Conservation (phyloP, 2,888 invertebrate genomes). For the Cheilosia impressa region DNA sequence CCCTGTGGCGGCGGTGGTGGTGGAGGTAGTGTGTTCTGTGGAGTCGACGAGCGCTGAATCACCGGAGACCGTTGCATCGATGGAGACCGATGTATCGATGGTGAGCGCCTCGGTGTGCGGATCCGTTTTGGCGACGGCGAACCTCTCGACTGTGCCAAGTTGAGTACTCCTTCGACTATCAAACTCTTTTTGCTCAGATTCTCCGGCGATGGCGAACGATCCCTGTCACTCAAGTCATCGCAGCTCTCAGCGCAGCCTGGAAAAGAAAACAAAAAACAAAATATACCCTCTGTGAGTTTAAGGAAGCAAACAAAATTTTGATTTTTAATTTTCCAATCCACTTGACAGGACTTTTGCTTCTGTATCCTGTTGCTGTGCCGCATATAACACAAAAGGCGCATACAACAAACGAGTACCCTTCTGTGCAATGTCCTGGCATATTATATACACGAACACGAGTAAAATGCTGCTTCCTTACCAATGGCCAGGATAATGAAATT, state of each 20-base stretch:
- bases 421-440: constrained; percentile 41
- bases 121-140: constrained; percentile 76
- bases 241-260: constrained; percentile 80
- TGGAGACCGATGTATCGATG: constrained; percentile 44
- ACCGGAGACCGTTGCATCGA: constrained; percentile 23
- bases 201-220: constrained; percentile 77
- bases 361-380: constrained; percentile 30
- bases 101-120: constrained; percentile 51
- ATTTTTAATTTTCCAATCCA: constrained; percentile 83
- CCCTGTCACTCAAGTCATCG: constrained; percentile 75
- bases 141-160: constrained; percentile 77
- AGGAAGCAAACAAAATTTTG: constrained; percentile 78
- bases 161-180: constrained; percentile 79
- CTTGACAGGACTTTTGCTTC: constrained; percentile 76
- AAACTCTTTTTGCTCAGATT: constrained; percentile 77
- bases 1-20: constrained; percentile 50
- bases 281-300: constrained; percentile 37
- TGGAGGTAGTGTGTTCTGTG: constrained; percentile 68
- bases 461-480: constrained; percentile 48
- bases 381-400: background rate
- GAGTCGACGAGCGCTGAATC: constrained; percentile 55
- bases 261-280: constrained; percentile 59
- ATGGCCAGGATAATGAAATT: constrained; percentile 75
- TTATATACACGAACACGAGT: background rate
- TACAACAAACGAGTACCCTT: constrained; percentile 21